Percentiles rank a stretch among this genome's conserved stretches.
phyloP scores from a whole-genome alignment of 2,888 invertebrate genomes.

The Brachypterus glaber region DNA sequence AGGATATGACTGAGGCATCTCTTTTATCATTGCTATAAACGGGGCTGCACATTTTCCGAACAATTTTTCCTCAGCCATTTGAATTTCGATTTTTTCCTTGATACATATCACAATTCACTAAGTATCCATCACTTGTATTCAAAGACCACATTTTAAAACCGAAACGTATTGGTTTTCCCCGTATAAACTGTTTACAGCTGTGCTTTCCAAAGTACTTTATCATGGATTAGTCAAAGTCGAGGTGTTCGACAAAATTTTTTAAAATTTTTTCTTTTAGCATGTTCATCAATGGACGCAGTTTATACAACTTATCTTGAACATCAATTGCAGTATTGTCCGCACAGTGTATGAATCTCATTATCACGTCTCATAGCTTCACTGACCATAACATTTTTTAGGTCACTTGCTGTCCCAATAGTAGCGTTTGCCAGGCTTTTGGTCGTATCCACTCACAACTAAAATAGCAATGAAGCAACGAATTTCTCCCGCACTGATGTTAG shows the following conservation, averaged over 20 bases:
- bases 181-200: constrained; percentile 23
- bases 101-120: constrained; percentile 8
- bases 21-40: constrained; percentile 5
- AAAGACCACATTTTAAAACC: constrained; percentile 12
- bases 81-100: constrained; percentile 7
- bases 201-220: constrained; percentile 22
- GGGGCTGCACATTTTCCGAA: constrained; percentile 10
- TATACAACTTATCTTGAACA: constrained; percentile 23
- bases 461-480: constrained; percentile 17
- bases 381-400: constrained; percentile 19
- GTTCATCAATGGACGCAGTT: constrained; percentile 21
- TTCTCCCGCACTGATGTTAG: constrained; percentile 11
- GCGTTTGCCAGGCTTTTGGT: constrained; percentile 17
- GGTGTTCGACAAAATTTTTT: constrained; percentile 31
- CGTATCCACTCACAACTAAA: constrained; percentile 22
- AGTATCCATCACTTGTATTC: constrained; percentile 7
- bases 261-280: constrained; percentile 14
- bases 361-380: constrained; percentile 19
- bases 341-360: constrained; percentile 21
- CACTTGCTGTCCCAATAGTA: constrained; percentile 21
- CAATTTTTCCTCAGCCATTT: constrained; percentile 5
- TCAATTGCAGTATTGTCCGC: constrained; percentile 21
- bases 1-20: constrained; percentile 5
- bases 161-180: constrained; percentile 20
- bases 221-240: constrained; percentile 21